phyloP scores from a whole-genome alignment of 2,113 vertebrate genomes.

The Dromaius novaehollandiae region DNA sequence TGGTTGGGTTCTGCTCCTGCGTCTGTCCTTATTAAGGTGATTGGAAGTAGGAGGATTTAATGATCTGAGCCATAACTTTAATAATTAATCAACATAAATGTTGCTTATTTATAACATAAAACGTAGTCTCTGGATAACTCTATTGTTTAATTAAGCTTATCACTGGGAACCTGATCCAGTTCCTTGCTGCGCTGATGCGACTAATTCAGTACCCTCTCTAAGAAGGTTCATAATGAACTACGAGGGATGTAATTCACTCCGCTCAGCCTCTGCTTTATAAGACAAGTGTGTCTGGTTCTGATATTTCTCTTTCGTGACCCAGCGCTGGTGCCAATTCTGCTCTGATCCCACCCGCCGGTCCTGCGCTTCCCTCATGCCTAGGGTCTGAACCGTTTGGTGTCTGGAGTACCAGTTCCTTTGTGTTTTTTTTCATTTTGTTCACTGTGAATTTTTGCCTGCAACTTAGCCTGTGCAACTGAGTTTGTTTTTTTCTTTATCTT shows the following conservation, averaged over 20 bases:
- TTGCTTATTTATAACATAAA: slow-evolving; percentile 56
- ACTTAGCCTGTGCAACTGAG: slow-evolving; percentile 55
- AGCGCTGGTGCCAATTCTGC: background rate
- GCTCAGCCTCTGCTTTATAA: background rate
- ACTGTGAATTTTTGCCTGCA: background rate
- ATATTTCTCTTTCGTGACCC: background rate
- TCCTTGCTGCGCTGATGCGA: slow-evolving; percentile 58
- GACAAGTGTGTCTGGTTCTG: background rate
- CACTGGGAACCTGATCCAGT: slow-evolving; percentile 39
- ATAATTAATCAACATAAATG: slow-evolving; percentile 30
- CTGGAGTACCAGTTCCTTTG: background rate
- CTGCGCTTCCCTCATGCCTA: background rate
- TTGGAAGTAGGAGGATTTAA: slow-evolving; percentile 40
- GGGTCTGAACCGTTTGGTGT: background rate
- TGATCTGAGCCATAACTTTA: slow-evolving; percentile 21
- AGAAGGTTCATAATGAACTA: slow-evolving; percentile 25
- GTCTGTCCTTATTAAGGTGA: background rate
- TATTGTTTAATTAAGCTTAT: slow-evolving; percentile 78
- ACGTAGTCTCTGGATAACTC: slow-evolving; percentile 41
- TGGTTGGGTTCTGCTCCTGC: background rate
- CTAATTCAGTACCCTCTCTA: slow-evolving; percentile 64
- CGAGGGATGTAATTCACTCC: slow-evolving; percentile 37
- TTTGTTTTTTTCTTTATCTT: background rate
- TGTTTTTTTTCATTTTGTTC: background rate
- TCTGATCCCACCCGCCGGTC: background rate